A percentile compares a stretch with the other conserved stretches of the same genome.
phyloP scores from a whole-genome alignment of 2,888 invertebrate genomes.

The Rhorus exstirpatorius region DNA sequence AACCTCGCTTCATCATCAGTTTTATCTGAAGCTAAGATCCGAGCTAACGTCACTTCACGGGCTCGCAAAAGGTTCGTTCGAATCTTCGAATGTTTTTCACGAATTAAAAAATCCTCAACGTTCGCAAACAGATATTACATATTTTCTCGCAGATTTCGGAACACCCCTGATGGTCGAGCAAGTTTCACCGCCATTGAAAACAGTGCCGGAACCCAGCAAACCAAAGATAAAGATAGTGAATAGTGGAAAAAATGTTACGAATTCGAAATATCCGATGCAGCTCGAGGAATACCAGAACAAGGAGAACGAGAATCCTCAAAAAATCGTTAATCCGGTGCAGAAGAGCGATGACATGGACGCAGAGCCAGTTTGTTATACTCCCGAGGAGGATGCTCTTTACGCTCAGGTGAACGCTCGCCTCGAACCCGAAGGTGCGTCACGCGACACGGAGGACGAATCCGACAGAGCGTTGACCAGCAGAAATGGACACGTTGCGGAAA shows the following conservation, averaged over 20 bases:
- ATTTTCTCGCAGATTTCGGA: conserved; percentile 83
- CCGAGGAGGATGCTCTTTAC: conserved; percentile 82
- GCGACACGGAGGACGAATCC: conserved; percentile 83
- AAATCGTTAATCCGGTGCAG: conserved; percentile 74
- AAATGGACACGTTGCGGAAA: conserved; percentile 72
- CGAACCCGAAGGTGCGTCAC: conserved; percentile 79
- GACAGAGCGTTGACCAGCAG: conserved; percentile 75
- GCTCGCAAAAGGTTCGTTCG: conserved; percentile 82
- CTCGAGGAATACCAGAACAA: conserved; percentile 89
- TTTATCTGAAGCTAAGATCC: conserved; percentile 91
- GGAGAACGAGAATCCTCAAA: conserved; percentile 90
- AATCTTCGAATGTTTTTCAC: not conserved
- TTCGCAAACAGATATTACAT: too few species aligned
- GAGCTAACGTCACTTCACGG: conserved; percentile 89
- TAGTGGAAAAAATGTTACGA: conserved; percentile 44
- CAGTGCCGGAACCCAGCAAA: conserved; percentile 78
- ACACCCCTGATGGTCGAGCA: conserved; percentile 80
- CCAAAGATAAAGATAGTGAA: conserved; percentile 82
- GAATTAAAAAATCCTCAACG: not conserved
- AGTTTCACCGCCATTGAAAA: conserved; percentile 78
- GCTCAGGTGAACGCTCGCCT: conserved; percentile 78
- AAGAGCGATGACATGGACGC: conserved; percentile 66
- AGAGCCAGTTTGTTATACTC: conserved; percentile 78
- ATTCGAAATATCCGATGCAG: conserved; percentile 83
- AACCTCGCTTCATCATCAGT: conserved; percentile 92